Percentiles rank a stretch among this genome's conserved stretches.
These are phyloP conservation scores for Bovichtus variegatus DNA, from an alignment of 2,797 vertebrate species.

Conservation along the genomic window DNA sequence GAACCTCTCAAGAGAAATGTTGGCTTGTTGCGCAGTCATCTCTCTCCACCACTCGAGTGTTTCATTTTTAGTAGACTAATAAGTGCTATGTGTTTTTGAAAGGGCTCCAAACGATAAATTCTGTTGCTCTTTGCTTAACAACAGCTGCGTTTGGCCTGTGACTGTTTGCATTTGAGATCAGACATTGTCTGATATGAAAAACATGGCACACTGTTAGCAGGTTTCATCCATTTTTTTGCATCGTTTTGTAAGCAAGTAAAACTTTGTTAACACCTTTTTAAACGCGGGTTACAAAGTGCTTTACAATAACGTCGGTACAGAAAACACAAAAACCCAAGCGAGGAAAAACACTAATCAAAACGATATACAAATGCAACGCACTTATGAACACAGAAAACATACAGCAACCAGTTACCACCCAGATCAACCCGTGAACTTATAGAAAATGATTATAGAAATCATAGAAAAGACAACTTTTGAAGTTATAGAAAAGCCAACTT, in stretches of 20 bases:
- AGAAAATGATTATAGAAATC: background rate
- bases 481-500: background rate
- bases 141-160: conserved; percentile 36
- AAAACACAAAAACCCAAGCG: no score
- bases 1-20: conserved; percentile 64
- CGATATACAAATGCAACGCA: no score
- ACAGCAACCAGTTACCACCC: no score
- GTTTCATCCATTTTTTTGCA: conserved; percentile 22
- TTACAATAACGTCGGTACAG: no score
- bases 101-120: conserved; percentile 53
- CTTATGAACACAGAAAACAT: no score
- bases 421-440: background rate
- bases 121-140: conserved; percentile 33
- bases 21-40: conserved; percentile 51
- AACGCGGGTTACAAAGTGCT: no score
- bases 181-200: conserved; percentile 25
- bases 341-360: no score
- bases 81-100: conserved; percentile 59
- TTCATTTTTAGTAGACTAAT: conserved; percentile 57
- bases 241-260: background rate
- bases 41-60: conserved; percentile 30
- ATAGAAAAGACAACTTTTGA: background rate
- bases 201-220: background rate
- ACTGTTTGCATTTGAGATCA: conserved; percentile 31
- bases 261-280: no score